Evolutionary conservation across 2,113 vertebrate species (phyloP).

Genomic region (Loxodonta africana): DNA sequence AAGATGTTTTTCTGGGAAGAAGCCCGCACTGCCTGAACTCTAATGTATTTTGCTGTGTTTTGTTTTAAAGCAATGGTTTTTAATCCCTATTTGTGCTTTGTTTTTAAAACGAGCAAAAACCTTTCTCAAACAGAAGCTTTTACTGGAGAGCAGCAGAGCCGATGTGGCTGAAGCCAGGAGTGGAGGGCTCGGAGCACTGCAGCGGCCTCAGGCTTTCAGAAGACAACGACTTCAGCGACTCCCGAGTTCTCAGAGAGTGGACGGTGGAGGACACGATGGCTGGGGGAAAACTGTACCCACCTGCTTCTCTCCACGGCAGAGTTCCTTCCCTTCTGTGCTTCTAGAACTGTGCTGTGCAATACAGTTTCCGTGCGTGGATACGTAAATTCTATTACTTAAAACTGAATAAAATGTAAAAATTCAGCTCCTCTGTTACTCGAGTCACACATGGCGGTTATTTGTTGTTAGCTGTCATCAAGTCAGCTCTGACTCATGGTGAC

Average conservation of each 20-base stretch:
- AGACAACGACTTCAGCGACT: background rate
- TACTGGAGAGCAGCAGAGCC: background rate
- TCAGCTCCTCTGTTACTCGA: background rate
- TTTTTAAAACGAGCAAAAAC: background rate
- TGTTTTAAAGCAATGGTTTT: background rate
- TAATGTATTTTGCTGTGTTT: background rate
- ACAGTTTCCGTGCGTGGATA: background rate
- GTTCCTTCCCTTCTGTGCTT: background rate
- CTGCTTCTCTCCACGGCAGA: background rate
- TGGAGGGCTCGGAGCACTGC: background rate
- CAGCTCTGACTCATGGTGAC: too few relatives aligned
- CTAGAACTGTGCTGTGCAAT: background rate
- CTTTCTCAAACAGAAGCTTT: background rate
- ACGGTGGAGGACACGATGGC: background rate
- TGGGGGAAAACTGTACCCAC: fast-evolving
- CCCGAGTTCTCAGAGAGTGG: background rate
- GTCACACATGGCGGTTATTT: too few relatives aligned
- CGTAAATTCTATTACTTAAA: background rate
- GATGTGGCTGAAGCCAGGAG: background rate
- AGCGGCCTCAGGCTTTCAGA: background rate
- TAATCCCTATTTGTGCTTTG: background rate
- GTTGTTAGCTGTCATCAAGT: too few relatives aligned
- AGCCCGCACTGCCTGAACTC: background rate
- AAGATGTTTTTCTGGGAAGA: background rate
- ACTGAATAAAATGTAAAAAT: background rate